Evolutionary conservation across 2,888 invertebrate genomes (phyloP).

Genomic region (Polia nebulosa): DNA sequence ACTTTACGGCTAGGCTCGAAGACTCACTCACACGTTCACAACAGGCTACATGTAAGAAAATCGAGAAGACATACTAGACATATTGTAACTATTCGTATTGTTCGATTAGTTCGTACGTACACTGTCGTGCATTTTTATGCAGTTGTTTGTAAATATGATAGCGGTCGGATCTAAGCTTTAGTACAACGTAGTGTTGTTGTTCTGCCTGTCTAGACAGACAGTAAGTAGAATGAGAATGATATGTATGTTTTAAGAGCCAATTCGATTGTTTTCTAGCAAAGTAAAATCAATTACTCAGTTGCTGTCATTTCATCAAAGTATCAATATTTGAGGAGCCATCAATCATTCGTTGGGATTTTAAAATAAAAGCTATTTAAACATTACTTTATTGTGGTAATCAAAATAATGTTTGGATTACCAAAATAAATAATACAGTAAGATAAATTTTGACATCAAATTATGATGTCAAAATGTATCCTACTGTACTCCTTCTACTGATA

Average conservation of each 20-base stretch:
- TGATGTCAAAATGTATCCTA: background rate
- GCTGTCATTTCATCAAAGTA: background rate
- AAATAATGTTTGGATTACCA: too few species aligned
- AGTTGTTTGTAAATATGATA: slow-evolving; percentile 13
- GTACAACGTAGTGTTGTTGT: background rate
- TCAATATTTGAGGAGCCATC: background rate
- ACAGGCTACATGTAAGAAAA: slow-evolving; percentile 17
- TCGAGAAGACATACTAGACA: slow-evolving; percentile 5
- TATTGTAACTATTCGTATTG: slow-evolving; percentile 7
- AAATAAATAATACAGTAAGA: too few species aligned
- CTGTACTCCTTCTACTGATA: slow-evolving; percentile 16
- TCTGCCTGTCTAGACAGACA: background rate
- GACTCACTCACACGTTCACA: background rate
- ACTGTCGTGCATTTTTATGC: slow-evolving; percentile 8
- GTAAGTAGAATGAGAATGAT: background rate
- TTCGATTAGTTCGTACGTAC: slow-evolving; percentile 12
- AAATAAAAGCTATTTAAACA: background rate
- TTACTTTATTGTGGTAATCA: background rate
- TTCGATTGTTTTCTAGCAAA: background rate
- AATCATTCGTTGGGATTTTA: background rate
- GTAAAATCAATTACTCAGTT: background rate
- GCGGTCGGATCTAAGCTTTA: background rate
- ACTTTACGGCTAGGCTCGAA: background rate
- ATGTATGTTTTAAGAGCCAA: background rate
- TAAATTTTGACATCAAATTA: too few species aligned